phyloP scores from a whole-genome alignment of 37 sponge, comb jelly and placozoan genomes.

The Geodia barretti region DNA sequence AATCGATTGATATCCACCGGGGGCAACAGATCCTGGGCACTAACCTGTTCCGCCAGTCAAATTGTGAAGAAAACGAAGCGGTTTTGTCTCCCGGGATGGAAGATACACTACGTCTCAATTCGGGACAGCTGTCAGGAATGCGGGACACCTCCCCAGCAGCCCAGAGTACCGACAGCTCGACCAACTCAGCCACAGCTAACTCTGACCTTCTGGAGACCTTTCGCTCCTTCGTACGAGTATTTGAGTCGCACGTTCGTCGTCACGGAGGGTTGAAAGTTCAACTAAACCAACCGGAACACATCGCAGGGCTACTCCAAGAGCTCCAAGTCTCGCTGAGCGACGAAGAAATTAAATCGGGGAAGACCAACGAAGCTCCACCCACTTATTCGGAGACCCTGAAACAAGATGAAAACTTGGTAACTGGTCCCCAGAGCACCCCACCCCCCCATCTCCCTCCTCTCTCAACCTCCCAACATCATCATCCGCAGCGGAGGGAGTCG shows the following conservation, averaged over 20 bases:
- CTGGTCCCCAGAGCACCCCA: not conserved
- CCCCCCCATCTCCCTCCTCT: not conserved
- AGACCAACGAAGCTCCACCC: conserved; percentile 6
- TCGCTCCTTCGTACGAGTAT: conserved; percentile 12
- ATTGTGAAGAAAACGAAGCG: not conserved
- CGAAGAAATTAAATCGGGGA: not conserved
- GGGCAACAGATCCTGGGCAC: conserved; percentile 26
- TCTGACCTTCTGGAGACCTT: conserved; percentile 9
- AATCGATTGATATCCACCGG: conserved; percentile 28
- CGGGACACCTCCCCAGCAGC: not conserved
- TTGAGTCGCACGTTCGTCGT: conserved; percentile 20
- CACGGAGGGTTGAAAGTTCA: conserved; percentile 9
- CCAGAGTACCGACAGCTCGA: not conserved
- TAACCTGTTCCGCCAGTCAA: conserved; percentile 22
- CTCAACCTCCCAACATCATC: not conserved
- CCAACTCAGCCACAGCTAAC: not conserved
- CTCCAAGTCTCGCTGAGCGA: conserved; percentile 18
- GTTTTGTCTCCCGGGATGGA: not conserved
- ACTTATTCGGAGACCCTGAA: conserved; percentile 8
- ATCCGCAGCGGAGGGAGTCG: not conserved
- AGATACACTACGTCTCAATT: not conserved
- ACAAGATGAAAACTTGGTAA: not conserved
- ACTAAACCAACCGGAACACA: conserved; percentile 12
- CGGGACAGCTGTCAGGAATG: not conserved
- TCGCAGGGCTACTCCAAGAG: conserved; percentile 18